phyloP scores from a whole-genome alignment of 2,888 invertebrate genomes.

The Drosophila affinis region DNA sequence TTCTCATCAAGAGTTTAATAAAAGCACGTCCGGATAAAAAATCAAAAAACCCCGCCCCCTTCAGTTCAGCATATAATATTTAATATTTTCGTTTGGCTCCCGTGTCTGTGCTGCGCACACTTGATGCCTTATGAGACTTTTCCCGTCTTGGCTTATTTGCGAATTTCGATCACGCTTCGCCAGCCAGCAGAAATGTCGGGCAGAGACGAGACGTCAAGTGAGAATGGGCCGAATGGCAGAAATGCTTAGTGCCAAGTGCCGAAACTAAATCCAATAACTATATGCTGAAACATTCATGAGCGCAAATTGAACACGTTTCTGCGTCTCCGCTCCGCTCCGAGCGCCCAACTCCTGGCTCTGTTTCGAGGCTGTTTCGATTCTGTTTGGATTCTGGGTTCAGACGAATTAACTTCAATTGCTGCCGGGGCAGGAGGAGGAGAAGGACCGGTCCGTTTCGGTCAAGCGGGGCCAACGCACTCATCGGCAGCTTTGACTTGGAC shows the following conservation, averaged over 20 bases:
- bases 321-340: conserved; percentile 46
- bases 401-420: conserved; percentile 63
- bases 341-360: conserved; percentile 16
- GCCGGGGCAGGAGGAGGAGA: neutral
- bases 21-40: conserved; percentile 12
- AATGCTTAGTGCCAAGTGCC: conserved; percentile 72
- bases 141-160: conserved; percentile 53
- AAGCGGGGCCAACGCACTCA: conserved; percentile 68
- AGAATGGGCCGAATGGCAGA: conserved; percentile 15
- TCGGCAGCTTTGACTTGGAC: conserved; percentile 1
- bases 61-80: conserved; percentile 33
- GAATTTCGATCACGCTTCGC: conserved; percentile 68
- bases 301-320: conserved; percentile 76
- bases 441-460: conserved; percentile 36
- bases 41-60: conserved; percentile 15
- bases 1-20: conserved; percentile 23
- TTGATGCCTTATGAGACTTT: conserved; percentile 42
- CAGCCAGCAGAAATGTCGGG: conserved; percentile 43
- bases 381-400: conserved; percentile 42
- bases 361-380: conserved; percentile 1
- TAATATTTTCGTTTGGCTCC: conserved; percentile 22
- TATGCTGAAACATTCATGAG: conserved; percentile 79
- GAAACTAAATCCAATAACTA: conserved; percentile 75
- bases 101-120: conserved; percentile 23
- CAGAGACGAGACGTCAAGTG: conserved; percentile 26